Conservation (phyloP, 2,888 invertebrate genomes). For the Xanthostigma xanthostigma region DNA sequence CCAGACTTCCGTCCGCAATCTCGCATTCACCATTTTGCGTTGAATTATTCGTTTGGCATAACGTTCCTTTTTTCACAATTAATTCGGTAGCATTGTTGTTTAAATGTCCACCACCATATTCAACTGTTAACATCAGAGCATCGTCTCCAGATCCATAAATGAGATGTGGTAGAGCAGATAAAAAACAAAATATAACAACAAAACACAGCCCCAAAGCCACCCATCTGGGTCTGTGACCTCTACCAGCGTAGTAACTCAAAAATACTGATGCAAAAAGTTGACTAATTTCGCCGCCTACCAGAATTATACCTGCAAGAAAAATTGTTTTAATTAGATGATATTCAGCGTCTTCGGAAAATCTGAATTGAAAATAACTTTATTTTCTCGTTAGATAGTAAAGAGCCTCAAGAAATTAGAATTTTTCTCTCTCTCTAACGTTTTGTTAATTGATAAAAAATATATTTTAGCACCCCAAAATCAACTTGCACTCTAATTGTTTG, state of each 20-base stretch:
- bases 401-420: too few relatives aligned
- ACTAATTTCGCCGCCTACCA: slow-evolving; percentile 60
- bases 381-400: too few relatives aligned
- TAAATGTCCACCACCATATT: slow-evolving; percentile 34
- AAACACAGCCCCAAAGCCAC: slow-evolving; percentile 45
- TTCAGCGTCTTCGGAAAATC: too few relatives aligned
- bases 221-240: slow-evolving; percentile 58
- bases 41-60: slow-evolving; percentile 30
- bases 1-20: slow-evolving; percentile 34
- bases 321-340: too few relatives aligned
- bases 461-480: too few relatives aligned
- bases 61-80: slow-evolving; percentile 35
- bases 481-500: too few relatives aligned
- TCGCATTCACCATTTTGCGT: slow-evolving; percentile 23
- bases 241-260: slow-evolving; percentile 53
- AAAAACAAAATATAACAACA: slow-evolving; percentile 46
- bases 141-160: slow-evolving; percentile 53
- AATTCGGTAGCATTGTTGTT: slow-evolving; percentile 29
- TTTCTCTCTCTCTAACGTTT: too few relatives aligned
- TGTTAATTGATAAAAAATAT: too few relatives aligned
- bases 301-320: slow-evolving; percentile 40
- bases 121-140: slow-evolving; percentile 42
- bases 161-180: slow-evolving; percentile 52
- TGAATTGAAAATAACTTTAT: too few relatives aligned
- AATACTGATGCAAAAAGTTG: slow-evolving; percentile 49